These are phyloP conservation scores for Pseudochirops corinnae DNA, from an alignment of 2,797 vertebrate genomes.

Conservation along the genomic window DNA sequence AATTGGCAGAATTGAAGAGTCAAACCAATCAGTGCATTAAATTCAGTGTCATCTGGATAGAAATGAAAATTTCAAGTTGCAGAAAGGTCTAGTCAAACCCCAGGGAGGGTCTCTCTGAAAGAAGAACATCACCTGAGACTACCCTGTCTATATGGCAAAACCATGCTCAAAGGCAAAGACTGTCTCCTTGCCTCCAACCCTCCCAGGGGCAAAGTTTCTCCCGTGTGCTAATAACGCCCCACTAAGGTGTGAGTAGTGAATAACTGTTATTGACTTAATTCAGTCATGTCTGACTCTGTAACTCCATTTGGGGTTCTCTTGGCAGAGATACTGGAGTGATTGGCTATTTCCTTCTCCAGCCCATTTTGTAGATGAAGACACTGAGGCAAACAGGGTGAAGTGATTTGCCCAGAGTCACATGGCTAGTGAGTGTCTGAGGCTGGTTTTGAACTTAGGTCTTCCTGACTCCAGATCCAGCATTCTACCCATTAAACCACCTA, in stretches of 20 bases:
- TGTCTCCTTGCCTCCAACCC: neutral
- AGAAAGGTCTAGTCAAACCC: neutral
- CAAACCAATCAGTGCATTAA: neutral
- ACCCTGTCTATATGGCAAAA: neutral
- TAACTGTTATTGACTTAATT: neutral
- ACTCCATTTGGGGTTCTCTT: neutral
- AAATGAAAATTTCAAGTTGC: neutral
- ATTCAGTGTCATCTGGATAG: neutral
- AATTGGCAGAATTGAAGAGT: neutral
- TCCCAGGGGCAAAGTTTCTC: neutral
- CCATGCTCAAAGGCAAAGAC: neutral
- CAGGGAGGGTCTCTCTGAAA: neutral
- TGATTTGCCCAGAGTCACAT: neutral
- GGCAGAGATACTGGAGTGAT: neutral
- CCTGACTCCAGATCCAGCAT: neutral
- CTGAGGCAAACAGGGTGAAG: neutral
- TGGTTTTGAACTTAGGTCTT: neutral
- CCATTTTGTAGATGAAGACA: neutral
- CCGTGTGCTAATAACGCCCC: neutral
- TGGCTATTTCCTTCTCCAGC: neutral
- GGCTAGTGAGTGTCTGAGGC: neutral
- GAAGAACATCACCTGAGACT: neutral
- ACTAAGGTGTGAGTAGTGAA: neutral
- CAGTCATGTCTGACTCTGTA: neutral
- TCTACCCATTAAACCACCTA: neutral